Conservation (phyloP, 2,797 vertebrate genomes). For the Oreonectes daqikongensis region DNA sequence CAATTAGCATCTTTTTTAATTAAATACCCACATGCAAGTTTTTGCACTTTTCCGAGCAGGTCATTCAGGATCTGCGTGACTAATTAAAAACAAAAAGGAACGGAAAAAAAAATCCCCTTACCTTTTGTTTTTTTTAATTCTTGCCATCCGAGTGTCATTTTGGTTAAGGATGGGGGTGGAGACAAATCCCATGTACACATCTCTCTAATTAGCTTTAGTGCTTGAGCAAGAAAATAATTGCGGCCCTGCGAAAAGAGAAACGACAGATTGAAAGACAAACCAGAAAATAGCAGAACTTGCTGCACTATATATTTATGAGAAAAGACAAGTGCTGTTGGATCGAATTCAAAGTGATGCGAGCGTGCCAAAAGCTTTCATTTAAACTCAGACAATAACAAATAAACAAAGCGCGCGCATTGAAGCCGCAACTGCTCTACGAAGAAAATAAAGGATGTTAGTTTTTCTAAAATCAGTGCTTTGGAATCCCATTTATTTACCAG, state of each 20-base stretch:
- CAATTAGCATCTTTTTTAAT: constrained; percentile 57
- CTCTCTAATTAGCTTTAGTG: constrained; percentile 52
- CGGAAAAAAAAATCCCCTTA: not conserved
- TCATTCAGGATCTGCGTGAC: constrained; percentile 46
- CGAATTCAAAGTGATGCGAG: constrained; percentile 8
- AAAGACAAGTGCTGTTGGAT: constrained; percentile 4
- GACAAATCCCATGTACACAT: constrained; percentile 14
- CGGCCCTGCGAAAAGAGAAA: constrained; percentile 24
- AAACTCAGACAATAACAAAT: constrained; percentile 15
- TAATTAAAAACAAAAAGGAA: constrained; percentile 52
- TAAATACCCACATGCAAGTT: constrained; percentile 51
- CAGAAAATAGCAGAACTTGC: constrained; percentile 27
- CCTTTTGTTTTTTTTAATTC: constrained; percentile 44
- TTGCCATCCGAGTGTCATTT: constrained; percentile 30
- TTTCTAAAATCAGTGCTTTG: no score
- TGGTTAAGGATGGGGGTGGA: constrained; percentile 41
- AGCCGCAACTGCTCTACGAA: not conserved
- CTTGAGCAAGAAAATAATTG: constrained; percentile 34
- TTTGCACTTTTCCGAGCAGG: constrained; percentile 41
- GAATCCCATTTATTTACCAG: no score
- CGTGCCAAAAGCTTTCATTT: constrained; percentile 9
- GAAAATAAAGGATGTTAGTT: not conserved
- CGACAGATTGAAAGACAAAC: constrained; percentile 5
- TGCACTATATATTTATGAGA: constrained; percentile 13
- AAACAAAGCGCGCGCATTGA: not conserved